Conservation (phyloP, 2,888 invertebrate species). For the Globia sparganii region DNA sequence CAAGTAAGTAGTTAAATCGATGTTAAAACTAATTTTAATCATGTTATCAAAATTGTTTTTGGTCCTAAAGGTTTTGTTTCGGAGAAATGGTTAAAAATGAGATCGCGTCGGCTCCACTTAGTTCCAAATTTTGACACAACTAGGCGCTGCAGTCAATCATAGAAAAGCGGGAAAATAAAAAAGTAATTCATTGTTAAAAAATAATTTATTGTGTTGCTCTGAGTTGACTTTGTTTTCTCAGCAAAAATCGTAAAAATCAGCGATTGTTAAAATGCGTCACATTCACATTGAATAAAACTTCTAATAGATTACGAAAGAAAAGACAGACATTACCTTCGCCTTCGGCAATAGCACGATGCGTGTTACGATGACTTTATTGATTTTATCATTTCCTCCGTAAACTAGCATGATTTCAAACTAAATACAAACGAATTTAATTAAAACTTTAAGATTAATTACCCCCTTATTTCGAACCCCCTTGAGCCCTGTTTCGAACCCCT, state of each 20-base stretch:
- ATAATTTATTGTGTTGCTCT: conserved; percentile 2
- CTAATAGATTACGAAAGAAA: conserved; percentile 6
- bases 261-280: neutral
- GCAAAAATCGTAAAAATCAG: conserved; percentile 13
- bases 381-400: conserved; percentile 26
- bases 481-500: neutral
- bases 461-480: neutral
- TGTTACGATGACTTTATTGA: conserved; percentile 35
- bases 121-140: conserved; percentile 74
- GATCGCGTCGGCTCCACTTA: conserved; percentile 73
- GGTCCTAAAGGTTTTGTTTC: conserved; percentile 33
- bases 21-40: conserved; percentile 73
- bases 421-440: neutral
- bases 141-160: conserved; percentile 70
- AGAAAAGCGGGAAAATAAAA: conserved; percentile 82
- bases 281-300: neutral
- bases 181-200: conserved; percentile 59
- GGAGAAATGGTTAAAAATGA: conserved; percentile 66
- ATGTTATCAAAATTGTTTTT: conserved; percentile 16
- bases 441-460: neutral
- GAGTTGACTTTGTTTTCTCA: conserved; percentile 33
- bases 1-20: conserved; percentile 44
- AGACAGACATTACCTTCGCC: neutral
- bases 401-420: neutral
- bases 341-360: conserved; percentile 1